Evolutionary conservation across 53 echinoderm and acorn worm species (phyloP), one percentile per base, ranked within the genome.

Genomic region (Antedon mediterranea): DNA sequence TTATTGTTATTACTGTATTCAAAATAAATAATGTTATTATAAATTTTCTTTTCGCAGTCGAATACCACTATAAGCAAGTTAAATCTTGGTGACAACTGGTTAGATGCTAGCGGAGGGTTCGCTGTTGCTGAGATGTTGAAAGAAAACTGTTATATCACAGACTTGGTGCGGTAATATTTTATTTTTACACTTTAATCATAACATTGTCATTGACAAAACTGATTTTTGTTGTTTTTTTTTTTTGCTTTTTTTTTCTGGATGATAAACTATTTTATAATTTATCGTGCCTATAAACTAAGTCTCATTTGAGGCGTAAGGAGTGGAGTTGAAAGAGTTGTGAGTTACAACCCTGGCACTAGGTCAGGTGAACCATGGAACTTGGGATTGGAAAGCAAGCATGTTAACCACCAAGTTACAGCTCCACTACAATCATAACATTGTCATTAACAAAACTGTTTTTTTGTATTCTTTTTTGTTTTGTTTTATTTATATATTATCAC

Each of bases 81-180:
- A 81, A 91, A 95, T 76, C 88, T 95, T 32, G 87, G 85, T 79
- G 97, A 95, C 81, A 95, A 95, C 72, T 95, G 97, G 97, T 44
- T 95, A 30, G 91, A 89, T 84, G 85, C 97, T 14, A 88, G 83
- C 34, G 97, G 97, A 0, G 97, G 92, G 0, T 43, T 89, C 31
- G 92, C 97, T 34, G 86, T 95, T 34, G 89, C 92, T 33, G 97
- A 95, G 75, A 95, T 95, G 97, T 88, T 95, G 34, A 89, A 87
- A 85, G 97, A 95, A 84, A 95, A 95, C 76, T 95, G 97, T 77
- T 95, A 95, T 81, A 92, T 95, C 33, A 85, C 92, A 73, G 97
- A 95, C 30, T 75, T 95, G 86, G 97, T 95, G 78, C 82, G 97
- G 37, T 11, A 37, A 6, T 37, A 11, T 37, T 37, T 37, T 20